Evolutionary conservation across 2,797 vertebrate species (phyloP).

Genomic region (Dermochelys coriacea): DNA sequence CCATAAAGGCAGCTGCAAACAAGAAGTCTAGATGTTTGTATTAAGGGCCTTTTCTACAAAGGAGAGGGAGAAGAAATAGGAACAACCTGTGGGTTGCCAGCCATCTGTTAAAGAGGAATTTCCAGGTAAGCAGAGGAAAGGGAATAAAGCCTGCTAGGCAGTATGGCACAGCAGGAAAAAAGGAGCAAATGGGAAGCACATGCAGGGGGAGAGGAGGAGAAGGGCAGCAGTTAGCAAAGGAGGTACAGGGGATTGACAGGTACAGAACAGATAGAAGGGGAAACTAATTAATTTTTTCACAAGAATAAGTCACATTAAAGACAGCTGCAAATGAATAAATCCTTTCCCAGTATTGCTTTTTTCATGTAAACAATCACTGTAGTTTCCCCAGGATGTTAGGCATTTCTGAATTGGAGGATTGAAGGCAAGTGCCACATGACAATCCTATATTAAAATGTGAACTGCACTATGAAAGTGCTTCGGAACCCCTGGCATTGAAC

Average conservation of each 20-base stretch:
- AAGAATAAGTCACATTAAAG: neutral
- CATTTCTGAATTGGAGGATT: neutral
- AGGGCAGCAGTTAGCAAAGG: neutral
- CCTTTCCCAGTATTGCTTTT: neutral
- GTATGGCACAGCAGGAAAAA: neutral
- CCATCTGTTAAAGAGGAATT: neutral
- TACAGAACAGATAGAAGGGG: neutral
- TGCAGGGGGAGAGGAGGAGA: neutral
- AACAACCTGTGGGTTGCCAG: neutral
- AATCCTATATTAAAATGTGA: conserved; percentile 3
- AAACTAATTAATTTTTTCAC: neutral
- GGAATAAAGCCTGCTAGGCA: neutral
- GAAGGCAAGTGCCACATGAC: neutral
- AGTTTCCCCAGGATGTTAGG: neutral
- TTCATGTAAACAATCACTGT: neutral
- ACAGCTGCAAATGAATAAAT: neutral
- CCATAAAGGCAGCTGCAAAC: neutral
- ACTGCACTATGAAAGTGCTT: conserved; percentile 4
- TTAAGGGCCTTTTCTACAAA: neutral
- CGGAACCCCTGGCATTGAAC: neutral
- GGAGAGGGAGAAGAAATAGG: neutral
- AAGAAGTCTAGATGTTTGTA: neutral
- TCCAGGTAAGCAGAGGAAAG: neutral
- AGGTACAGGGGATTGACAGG: neutral
- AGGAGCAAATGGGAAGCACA: neutral